Base-by-base conservation (phyloP, 30 jellyfish, hydroid and myxozoan genomes). In the Morbakka virulenta region DNA sequence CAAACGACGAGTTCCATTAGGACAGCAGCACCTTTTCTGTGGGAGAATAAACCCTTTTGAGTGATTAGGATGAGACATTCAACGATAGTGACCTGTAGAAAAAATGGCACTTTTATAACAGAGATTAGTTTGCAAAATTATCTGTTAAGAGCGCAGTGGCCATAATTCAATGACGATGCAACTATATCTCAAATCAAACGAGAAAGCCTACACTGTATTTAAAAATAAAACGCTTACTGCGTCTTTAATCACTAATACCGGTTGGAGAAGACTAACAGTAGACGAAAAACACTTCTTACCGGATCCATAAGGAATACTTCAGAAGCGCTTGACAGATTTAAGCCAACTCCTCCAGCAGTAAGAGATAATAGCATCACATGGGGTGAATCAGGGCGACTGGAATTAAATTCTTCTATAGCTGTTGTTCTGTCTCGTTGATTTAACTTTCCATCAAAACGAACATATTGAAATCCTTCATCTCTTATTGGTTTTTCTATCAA, bases 281-380 rank as follows among this genome's bases (percentile, higher is more conserved):
- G 24, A 61, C 50, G 24, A 26, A 48, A 6, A 72, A 33, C 34
- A 1, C 13, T 3, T 35, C 95, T 72, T 73, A 83, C 95, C 0
- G 95, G 95, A 52, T 83, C 95, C 83, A 83, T 57, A 21, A 83
- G 69, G 64, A 57, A 83, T 14, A 83, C 95, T 24, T 82, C 34
- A 31, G 77, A 72, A 11, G 95, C 95, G n/a, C 87, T 76, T 2
- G 88, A 62, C 34, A 83, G 62, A 4, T 80, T 83, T 22, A 83
- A 61, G 13, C 95, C 95, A 28, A 83, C 95, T 24, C 95, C 95
- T 0, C 95, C 95, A 4, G 95, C 95, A 47, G 83, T 83, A 28
- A 83, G 34, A 2, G 95, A 83, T 28, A 83, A 69, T 50, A 83
- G 83, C 95, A 83, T 83, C 36, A 83, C 34, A 28, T 87, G 73